A percentile compares a stretch with the other conserved stretches of the same genome.
phyloP scores from a whole-genome alignment of 2,797 vertebrate species.

The Karalla daura region DNA sequence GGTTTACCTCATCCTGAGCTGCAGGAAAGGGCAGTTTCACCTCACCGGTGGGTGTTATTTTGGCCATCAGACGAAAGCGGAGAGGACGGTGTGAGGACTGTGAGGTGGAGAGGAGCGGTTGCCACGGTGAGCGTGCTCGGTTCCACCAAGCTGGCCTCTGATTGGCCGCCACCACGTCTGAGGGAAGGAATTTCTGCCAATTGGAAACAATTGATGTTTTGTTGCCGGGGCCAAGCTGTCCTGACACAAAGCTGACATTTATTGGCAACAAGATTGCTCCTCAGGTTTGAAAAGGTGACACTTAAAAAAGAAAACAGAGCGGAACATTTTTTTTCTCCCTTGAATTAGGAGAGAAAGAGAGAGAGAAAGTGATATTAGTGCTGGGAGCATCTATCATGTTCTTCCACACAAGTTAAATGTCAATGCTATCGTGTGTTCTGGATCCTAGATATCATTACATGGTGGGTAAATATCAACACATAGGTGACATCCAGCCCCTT shows the following conservation, averaged over 20 bases:
- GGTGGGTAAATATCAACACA: background rate
- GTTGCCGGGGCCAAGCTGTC: slow-evolving; percentile 82
- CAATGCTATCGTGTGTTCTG: background rate
- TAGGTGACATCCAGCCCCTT: background rate
- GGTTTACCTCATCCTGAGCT: slow-evolving; percentile 38
- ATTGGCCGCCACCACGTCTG: slow-evolving; percentile 71
- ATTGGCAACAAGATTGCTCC: slow-evolving; percentile 61
- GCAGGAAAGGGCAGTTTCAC: slow-evolving; percentile 50
- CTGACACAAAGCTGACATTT: slow-evolving; percentile 75
- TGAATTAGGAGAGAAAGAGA: too few species aligned
- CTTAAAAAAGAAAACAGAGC: slow-evolving; percentile 16
- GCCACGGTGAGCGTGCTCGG: slow-evolving; percentile 75
- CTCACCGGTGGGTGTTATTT: slow-evolving; percentile 57
- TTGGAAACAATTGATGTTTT: slow-evolving; percentile 84
- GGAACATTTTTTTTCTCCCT: background rate
- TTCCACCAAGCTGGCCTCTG: slow-evolving; percentile 70
- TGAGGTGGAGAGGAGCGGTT: slow-evolving; percentile 78
- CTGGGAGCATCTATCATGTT: background rate
- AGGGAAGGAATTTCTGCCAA: slow-evolving; percentile 82
- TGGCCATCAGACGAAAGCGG: slow-evolving; percentile 63
- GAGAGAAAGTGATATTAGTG: background rate
- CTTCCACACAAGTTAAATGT: background rate
- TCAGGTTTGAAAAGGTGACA: slow-evolving; percentile 67
- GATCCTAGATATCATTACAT: background rate
- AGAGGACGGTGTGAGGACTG: slow-evolving; percentile 56